Evolutionary conservation across 2,888 invertebrate species (phyloP).

Genomic region (Magallana nippona): DNA sequence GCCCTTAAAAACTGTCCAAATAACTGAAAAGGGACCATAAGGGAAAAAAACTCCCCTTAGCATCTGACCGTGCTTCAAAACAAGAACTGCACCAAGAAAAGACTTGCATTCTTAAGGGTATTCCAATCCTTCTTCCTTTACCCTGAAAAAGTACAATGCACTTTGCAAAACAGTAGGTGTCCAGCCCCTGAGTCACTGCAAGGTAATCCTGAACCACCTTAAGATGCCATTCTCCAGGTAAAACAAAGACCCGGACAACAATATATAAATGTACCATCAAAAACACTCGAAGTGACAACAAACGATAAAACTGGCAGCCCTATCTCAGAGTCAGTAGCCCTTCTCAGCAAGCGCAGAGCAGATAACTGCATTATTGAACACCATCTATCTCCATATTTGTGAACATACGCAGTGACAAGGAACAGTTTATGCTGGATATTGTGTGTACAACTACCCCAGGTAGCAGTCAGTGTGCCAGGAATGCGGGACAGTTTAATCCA

Average conservation of each 20-base stretch:
- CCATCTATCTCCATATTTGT: slow-evolving; percentile 3
- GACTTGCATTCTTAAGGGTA: neutral
- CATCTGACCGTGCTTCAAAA: neutral
- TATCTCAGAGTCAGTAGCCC: slow-evolving; percentile 26
- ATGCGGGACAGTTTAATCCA: slow-evolving; percentile 20
- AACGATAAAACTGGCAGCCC: neutral
- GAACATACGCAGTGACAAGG: neutral
- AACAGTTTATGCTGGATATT: neutral
- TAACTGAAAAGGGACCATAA: no score
- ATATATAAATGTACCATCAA: neutral
- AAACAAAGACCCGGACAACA: slow-evolving; percentile 18
- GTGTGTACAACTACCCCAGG: slow-evolving; percentile 21
- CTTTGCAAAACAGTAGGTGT: slow-evolving; percentile 28
- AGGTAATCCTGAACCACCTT: slow-evolving; percentile 4
- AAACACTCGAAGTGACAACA: slow-evolving; percentile 27
- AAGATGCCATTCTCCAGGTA: slow-evolving; percentile 11
- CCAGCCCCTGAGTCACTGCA: neutral
- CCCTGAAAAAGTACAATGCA: neutral
- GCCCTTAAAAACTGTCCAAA: neutral
- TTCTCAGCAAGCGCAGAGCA: slow-evolving; percentile 13
- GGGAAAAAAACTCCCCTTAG: neutral
- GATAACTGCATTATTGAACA: slow-evolving; percentile 20
- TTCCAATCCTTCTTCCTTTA: neutral
- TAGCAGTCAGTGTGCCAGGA: slow-evolving; percentile 26
- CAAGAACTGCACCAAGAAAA: neutral